A percentile compares a stretch with the other conserved stretches of the same genome.
Evolutionary conservation across 1,140 invertebrate genomes (phyloP).

Genomic region (Drosophila paulistorum): DNA sequence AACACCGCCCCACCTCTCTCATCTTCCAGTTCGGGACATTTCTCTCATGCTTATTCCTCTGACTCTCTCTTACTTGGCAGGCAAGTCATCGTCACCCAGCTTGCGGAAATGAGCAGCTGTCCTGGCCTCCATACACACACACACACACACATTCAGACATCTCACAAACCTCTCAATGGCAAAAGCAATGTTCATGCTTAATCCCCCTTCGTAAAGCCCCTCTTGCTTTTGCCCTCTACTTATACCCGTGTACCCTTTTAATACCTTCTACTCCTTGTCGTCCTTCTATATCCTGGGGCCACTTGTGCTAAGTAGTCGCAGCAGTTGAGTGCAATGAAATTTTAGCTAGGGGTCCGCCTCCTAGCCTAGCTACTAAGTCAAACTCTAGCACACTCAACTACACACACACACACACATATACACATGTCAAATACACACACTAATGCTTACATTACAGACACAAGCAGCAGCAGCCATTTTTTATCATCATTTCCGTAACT

Average conservation of each 20-base stretch:
- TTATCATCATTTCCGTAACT: conserved; percentile 81
- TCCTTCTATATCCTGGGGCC: conserved; percentile 35
- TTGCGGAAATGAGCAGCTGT: conserved; percentile 79
- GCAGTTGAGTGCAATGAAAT: conserved; percentile 77
- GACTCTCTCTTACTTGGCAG: conserved; percentile 33
- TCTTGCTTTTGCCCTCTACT: conserved; percentile 4
- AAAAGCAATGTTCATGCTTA: conserved; percentile 58
- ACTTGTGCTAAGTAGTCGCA: conserved; percentile 78
- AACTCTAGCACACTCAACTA: conserved; percentile 41
- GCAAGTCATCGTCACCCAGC: conserved; percentile 71
- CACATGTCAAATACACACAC: conserved; percentile 41
- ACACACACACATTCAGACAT: background rate
- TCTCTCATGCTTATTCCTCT: background rate
- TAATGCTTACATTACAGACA: conserved; percentile 24
- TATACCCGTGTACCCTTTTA: conserved; percentile 4
- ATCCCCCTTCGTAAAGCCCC: conserved; percentile 23
- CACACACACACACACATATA: conserved; percentile 14
- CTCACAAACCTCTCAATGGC: conserved; percentile 25
- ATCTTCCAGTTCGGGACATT: background rate
- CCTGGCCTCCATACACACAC: conserved; percentile 44
- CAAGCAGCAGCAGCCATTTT: conserved; percentile 67
- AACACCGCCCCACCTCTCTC: background rate
- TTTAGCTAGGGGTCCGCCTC: conserved; percentile 58
- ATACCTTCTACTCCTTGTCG: conserved; percentile 42
- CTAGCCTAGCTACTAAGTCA: conserved; percentile 71